phyloP scores from a whole-genome alignment of 1,140 invertebrate genomes.

The Scaptomyza montana region DNA sequence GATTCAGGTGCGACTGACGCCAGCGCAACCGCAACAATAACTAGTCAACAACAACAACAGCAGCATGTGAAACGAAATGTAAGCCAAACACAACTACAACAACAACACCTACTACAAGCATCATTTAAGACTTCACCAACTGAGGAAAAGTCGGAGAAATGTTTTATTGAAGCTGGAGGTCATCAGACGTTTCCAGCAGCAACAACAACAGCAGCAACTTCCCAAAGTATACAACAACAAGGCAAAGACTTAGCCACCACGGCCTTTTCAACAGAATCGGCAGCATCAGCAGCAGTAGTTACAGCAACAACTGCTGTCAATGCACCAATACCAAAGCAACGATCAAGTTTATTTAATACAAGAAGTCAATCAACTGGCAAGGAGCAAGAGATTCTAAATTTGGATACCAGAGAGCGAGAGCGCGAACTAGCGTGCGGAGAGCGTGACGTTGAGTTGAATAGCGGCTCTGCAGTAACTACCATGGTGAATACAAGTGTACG shows the following conservation, averaged over 20 bases:
- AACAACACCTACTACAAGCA: constrained; percentile 25
- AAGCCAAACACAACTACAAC: constrained; percentile 51
- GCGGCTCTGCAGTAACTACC: neutral
- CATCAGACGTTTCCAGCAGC: constrained; percentile 67
- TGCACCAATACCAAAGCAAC: constrained; percentile 81
- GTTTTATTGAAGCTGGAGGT: constrained; percentile 74
- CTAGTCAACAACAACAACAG: constrained; percentile 62
- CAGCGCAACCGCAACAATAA: constrained; percentile 44
- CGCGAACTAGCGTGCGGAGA: constrained; percentile 37
- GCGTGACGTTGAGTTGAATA: constrained; percentile 50
- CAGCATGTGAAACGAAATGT: constrained; percentile 58
- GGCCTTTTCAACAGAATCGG: constrained; percentile 64
- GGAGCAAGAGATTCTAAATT: constrained; percentile 67
- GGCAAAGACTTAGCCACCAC: constrained; percentile 59
- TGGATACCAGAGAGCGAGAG: constrained; percentile 56
- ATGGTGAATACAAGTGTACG: constrained; percentile 15
- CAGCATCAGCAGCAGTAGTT: constrained; percentile 43
- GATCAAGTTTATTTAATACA: constrained; percentile 77
- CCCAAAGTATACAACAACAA: constrained; percentile 50
- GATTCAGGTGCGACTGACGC: constrained; percentile 52
- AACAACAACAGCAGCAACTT: constrained; percentile 28
- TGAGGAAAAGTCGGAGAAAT: constrained; percentile 82
- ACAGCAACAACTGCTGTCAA: constrained; percentile 19
- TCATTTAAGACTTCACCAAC: constrained; percentile 49
- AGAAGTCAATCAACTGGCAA: constrained; percentile 70